phyloP scores from a whole-genome alignment of 2,797 vertebrate genomes.

The Lagodon rhomboides region DNA sequence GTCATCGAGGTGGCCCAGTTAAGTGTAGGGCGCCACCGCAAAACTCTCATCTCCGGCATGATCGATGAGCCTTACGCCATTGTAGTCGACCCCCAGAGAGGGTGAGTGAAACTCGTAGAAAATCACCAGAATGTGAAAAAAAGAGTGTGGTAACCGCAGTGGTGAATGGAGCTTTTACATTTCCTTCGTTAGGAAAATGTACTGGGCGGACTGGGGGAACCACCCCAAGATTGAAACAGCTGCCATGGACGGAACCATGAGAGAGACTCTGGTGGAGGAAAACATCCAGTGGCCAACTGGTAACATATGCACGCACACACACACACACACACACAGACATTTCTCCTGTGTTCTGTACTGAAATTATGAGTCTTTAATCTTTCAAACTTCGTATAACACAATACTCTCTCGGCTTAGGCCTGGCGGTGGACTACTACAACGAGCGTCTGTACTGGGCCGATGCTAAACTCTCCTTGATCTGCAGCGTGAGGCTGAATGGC shows the following conservation, averaged over 20 bases:
- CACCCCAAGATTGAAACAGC: slow-evolving; percentile 98
- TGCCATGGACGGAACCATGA: slow-evolving; percentile 96
- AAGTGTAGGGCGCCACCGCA: slow-evolving; percentile 92
- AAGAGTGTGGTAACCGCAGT: not conserved
- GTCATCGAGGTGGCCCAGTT: slow-evolving; percentile 97
- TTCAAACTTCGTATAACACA: not conserved
- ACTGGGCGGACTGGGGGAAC: slow-evolving; percentile 99
- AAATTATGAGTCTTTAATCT: not conserved
- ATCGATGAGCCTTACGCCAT: slow-evolving; percentile 97
- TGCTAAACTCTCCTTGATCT: slow-evolving; percentile 94
- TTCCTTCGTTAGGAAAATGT: slow-evolving; percentile 90
- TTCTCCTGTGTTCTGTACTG: not conserved
- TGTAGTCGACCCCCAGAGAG: slow-evolving; percentile 94
- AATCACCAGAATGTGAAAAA: not conserved
- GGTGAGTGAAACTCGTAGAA: slow-evolving; percentile 78
- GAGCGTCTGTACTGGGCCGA: slow-evolving; percentile 97
- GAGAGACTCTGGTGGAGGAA: slow-evolving; percentile 94
- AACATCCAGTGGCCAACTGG: slow-evolving; percentile 98
- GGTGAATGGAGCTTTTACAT: slow-evolving; percentile 4
- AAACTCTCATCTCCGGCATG: slow-evolving; percentile 97
- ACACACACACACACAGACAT: not conserved
- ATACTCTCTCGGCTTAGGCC: slow-evolving; percentile 81
- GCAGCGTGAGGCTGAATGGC: slow-evolving; percentile 95
- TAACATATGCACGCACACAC: slow-evolving; percentile 61
- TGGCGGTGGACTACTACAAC: slow-evolving; percentile 96